Percentiles rank a stretch among this genome's conserved stretches.
phyloP scores from a whole-genome alignment of 1,140 invertebrate species.

The Penaeus indicus region DNA sequence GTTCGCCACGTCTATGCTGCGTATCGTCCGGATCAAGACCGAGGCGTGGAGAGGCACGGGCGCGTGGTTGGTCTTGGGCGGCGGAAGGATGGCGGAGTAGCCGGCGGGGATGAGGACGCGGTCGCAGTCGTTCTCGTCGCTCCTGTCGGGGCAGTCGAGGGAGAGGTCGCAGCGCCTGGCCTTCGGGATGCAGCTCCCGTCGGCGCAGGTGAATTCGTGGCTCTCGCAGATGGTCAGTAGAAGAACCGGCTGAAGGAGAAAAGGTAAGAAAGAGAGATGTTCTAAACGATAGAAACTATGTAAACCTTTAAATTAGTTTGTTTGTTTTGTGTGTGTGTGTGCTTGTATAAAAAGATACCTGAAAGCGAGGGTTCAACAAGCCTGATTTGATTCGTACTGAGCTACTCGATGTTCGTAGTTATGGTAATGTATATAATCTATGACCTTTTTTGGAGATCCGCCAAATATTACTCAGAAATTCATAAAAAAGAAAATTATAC shows the following conservation, averaged over 20 bases:
- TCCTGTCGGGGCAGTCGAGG: slow-evolving; percentile 39
- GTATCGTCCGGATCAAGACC: slow-evolving; percentile 35
- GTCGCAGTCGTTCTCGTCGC: slow-evolving; percentile 49
- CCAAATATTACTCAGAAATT: no score
- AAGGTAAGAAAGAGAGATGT: no score
- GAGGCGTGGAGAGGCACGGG: slow-evolving; percentile 18
- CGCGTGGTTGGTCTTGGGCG: background rate
- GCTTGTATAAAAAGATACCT: no score
- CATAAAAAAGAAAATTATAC: no score
- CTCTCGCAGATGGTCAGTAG: slow-evolving; percentile 42
- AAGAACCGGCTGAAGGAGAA: slow-evolving; percentile 17
- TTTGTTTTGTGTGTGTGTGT: no score
- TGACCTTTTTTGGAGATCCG: no score
- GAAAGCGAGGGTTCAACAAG: no score
- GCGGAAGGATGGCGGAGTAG: slow-evolving; percentile 37
- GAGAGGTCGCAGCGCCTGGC: slow-evolving; percentile 39
- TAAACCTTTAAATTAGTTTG: no score
- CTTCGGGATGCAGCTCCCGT: slow-evolving; percentile 43
- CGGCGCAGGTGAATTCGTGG: slow-evolving; percentile 47
- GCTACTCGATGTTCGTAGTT: no score
- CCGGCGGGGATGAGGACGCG: slow-evolving; percentile 2
- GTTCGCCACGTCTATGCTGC: slow-evolving; percentile 19
- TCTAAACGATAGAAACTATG: no score
- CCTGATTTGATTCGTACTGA: no score
- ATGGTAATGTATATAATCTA: no score